Evolutionary conservation across 1,140 invertebrate species (phyloP).

Genomic region (Teleopsis dalmanni): DNA sequence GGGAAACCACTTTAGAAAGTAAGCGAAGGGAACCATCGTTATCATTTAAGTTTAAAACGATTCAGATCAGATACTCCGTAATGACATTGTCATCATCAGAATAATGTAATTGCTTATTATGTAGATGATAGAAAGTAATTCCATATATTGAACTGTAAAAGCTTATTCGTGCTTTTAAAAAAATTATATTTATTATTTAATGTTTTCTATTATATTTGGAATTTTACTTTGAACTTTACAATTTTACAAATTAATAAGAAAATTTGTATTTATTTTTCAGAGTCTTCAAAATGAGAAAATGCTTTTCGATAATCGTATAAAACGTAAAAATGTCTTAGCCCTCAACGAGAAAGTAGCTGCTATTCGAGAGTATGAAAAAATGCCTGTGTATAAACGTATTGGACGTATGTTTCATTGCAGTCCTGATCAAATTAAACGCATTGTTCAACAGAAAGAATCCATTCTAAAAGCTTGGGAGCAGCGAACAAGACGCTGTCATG

Average conservation of each 20-base stretch:
- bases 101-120: too few relatives aligned
- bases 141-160: too few relatives aligned
- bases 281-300: slow-evolving; percentile 22
- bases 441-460: slow-evolving; percentile 35
- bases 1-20: too few relatives aligned
- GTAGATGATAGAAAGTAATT: too few relatives aligned
- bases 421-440: slow-evolving; percentile 40
- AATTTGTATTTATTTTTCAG: neutral
- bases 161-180: too few relatives aligned
- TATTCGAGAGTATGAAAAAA: slow-evolving; percentile 32
- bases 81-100: too few relatives aligned
- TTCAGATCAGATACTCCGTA: too few relatives aligned
- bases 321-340: slow-evolving; percentile 38
- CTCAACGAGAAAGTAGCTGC: slow-evolving; percentile 39
- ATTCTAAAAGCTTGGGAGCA: slow-evolving; percentile 38
- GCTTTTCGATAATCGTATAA: slow-evolving; percentile 38
- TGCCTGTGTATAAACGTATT: slow-evolving; percentile 37
- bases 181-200: too few relatives aligned
- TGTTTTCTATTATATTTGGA: too few relatives aligned
- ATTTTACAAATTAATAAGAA: neutral
- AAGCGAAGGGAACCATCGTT: too few relatives aligned
- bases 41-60: too few relatives aligned
- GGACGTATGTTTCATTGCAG: slow-evolving; percentile 38
- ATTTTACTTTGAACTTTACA: too few relatives aligned
- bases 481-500: slow-evolving; percentile 29